Percentiles rank a stretch among this genome's conserved stretches.
Evolutionary conservation across 2,888 invertebrate genomes (phyloP).

Genomic region (Trichopria drosophilae): DNA sequence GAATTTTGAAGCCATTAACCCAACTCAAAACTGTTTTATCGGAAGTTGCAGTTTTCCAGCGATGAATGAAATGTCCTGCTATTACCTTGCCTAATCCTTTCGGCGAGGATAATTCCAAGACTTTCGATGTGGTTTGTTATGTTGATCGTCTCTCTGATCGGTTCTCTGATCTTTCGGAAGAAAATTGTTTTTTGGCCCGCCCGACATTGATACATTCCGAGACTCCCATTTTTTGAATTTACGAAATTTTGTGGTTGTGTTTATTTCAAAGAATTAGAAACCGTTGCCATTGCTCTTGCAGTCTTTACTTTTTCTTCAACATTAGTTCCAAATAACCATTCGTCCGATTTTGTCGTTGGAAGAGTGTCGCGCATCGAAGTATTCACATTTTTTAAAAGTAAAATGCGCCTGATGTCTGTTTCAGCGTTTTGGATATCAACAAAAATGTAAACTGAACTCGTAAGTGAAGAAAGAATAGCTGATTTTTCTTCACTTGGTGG

Average conservation of each 20-base stretch:
- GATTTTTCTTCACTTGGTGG: neutral
- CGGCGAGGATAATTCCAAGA: conserved; percentile 10
- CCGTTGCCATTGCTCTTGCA: conserved; percentile 13
- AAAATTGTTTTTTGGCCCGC: conserved; percentile 11
- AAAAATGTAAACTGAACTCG: conserved; percentile 12
- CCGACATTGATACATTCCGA: conserved; percentile 4
- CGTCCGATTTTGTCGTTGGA: conserved; percentile 11
- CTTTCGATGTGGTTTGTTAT: too few relatives aligned
- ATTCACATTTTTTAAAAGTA: conserved; percentile 26
- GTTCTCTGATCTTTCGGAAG: neutral
- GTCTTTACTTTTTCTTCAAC: conserved; percentile 18
- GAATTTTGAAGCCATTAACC: conserved; percentile 27
- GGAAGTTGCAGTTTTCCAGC: conserved; percentile 19
- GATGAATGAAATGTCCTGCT: conserved; percentile 12
- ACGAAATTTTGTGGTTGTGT: conserved; percentile 6
- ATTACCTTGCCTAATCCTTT: conserved; percentile 30
- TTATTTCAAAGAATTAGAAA: conserved; percentile 19
- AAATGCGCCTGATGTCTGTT: conserved; percentile 17
- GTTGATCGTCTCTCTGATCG: too few relatives aligned
- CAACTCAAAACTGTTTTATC: too few relatives aligned
- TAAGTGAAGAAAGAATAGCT: neutral
- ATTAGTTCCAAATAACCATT: conserved; percentile 21
- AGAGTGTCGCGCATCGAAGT: conserved; percentile 15
- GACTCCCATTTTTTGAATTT: conserved; percentile 32
- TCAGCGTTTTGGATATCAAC: conserved; percentile 24